phyloP scores from a whole-genome alignment of 35 echinoderm and acorn worm genomes.

The Acanthaster planci region DNA sequence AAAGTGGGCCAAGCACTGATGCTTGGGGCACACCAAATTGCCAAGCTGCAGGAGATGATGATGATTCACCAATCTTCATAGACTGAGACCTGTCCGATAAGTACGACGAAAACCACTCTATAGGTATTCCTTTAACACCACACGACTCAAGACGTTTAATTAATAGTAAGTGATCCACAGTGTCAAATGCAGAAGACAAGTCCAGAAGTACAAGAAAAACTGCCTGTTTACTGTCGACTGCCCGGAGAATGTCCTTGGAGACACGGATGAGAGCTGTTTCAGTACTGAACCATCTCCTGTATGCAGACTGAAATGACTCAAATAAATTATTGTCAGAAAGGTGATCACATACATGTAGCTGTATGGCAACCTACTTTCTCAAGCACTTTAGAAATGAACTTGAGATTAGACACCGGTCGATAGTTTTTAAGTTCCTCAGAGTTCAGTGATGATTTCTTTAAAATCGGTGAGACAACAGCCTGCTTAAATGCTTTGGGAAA shows the following conservation, averaged over 20 bases:
- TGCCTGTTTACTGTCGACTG: no score
- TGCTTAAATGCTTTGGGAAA: slow-evolving; percentile 19
- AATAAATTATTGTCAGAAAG: no score
- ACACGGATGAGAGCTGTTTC: no score
- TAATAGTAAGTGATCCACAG: slow-evolving; percentile 56
- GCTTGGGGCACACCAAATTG: slow-evolving; percentile 60
- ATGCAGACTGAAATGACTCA: slow-evolving; percentile 60
- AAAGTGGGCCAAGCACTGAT: slow-evolving; percentile 66
- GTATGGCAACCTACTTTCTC: slow-evolving; percentile 29
- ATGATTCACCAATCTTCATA: not conserved
- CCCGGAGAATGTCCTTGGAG: no score
- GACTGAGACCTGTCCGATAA: not conserved
- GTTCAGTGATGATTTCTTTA: slow-evolving; percentile 55
- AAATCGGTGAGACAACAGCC: slow-evolving; percentile 32
- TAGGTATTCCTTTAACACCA: slow-evolving; percentile 6
- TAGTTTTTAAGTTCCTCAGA: slow-evolving; percentile 43
- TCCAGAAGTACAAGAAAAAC: slow-evolving; percentile 63
- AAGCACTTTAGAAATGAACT: slow-evolving; percentile 50
- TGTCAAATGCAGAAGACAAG: slow-evolving; percentile 59
- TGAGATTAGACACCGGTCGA: slow-evolving; percentile 40
- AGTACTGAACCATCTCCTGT: slow-evolving; percentile 38
- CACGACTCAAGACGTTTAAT: no score
- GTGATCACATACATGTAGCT: slow-evolving; percentile 45
- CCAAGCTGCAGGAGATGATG: not conserved
- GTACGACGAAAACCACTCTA: slow-evolving; percentile 36